Evolutionary conservation across 1,140 invertebrate species (phyloP).

Genomic region (Pygmarrhopalites habei): DNA sequence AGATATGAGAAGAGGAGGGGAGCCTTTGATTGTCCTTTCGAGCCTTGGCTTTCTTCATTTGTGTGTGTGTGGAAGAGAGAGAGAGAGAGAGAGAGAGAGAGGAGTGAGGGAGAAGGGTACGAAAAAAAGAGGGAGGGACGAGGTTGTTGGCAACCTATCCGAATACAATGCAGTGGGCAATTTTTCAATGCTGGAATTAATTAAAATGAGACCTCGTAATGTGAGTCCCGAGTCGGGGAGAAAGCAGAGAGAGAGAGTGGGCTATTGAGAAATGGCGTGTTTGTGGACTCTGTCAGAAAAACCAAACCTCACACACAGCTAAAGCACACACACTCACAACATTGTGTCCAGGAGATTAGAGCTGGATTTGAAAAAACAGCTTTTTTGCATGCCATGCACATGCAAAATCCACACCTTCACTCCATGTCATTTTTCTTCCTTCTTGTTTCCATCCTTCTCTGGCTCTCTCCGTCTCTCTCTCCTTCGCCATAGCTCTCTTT

Average conservation of each 20-base stretch:
- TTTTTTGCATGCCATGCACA: constrained; percentile 18
- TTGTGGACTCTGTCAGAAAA: too few relatives aligned
- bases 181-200: constrained; percentile 13
- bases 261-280: constrained; percentile 18
- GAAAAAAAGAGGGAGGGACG: too few relatives aligned
- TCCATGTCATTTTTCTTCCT: neutral
- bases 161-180: too few relatives aligned
- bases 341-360: constrained; percentile 13
- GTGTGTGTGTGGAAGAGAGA: too few relatives aligned
- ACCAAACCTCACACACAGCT: too few relatives aligned
- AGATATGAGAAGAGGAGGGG: too few relatives aligned
- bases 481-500: neutral
- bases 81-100: too few relatives aligned
- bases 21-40: too few relatives aligned
- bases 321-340: neutral
- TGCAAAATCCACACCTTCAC: constrained; percentile 13
- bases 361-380: constrained; percentile 8
- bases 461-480: neutral
- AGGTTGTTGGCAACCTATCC: too few relatives aligned
- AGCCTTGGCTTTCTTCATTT: too few relatives aligned
- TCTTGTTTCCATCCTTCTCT: neutral
- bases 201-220: constrained; percentile 18
- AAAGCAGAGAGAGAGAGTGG: too few relatives aligned
- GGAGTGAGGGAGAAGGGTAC: too few relatives aligned
- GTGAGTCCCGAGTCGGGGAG: constrained; percentile 7